phyloP scores from a whole-genome alignment of 2,113 vertebrate species.

The Bostrychus sinensis region DNA sequence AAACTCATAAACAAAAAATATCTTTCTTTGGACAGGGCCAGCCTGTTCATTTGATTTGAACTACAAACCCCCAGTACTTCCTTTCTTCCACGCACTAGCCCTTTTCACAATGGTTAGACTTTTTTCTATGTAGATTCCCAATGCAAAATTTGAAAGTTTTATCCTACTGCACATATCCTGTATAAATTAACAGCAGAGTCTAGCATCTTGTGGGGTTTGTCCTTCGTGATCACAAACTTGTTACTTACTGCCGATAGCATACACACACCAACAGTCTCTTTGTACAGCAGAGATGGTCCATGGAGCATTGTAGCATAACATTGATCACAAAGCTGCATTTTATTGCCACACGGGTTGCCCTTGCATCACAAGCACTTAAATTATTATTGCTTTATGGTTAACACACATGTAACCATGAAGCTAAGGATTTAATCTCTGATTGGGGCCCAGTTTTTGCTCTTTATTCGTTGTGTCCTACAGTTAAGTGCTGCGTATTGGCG shows the following conservation, averaged over 20 bases:
- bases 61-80: conserved; percentile 33
- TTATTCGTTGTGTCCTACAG: conserved; percentile 35
- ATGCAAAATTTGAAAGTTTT: conserved; percentile 45
- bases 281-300: conserved; percentile 69
- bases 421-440: conserved; percentile 62
- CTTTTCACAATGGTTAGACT: conserved; percentile 59
- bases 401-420: conserved; percentile 66
- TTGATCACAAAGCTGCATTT: conserved; percentile 71
- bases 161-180: conserved; percentile 6
- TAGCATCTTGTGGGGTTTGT: conserved; percentile 12
- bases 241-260: conserved; percentile 44
- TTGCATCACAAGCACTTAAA: conserved; percentile 72
- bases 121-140: conserved; percentile 39
- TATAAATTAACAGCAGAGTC: conserved; percentile 29
- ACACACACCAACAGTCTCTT: conserved; percentile 57
- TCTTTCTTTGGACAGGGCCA: conserved; percentile 82
- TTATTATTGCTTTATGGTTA: conserved; percentile 78
- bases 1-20: conserved; percentile 74
- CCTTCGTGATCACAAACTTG: conserved; percentile 23
- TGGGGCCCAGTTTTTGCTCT: conserved; percentile 39
- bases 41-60: conserved; percentile 75
- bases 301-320: conserved; percentile 58
- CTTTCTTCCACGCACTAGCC: conserved; percentile 49
- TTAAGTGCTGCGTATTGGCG: conserved; percentile 58
- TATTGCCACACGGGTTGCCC: conserved; percentile 76